These are phyloP conservation scores for Corythucha ciliata DNA, from an alignment of 2,888 invertebrate species.

Conservation along the genomic window DNA sequence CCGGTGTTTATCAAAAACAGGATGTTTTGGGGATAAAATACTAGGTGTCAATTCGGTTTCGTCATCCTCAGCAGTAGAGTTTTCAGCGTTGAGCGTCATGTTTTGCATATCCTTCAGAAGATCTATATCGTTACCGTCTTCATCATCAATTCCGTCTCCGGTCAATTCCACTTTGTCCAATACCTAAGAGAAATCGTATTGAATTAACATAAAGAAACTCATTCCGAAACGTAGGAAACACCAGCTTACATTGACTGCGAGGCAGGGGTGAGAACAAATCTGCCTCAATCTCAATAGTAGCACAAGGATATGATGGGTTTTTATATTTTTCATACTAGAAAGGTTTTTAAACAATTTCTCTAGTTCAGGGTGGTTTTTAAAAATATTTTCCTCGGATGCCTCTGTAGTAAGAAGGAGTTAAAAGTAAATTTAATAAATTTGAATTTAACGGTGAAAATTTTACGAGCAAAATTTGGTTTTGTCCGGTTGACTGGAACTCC, in stretches of 20 bases:
- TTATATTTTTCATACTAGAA: slow-evolving; percentile 41
- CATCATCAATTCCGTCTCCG: slow-evolving; percentile 42
- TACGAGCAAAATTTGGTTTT: background rate
- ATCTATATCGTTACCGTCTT: slow-evolving; percentile 47
- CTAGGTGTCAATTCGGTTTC: slow-evolving; percentile 44
- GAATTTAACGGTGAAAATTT: background rate
- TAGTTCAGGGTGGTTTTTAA: slow-evolving; percentile 48
- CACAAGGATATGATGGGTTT: slow-evolving; percentile 60
- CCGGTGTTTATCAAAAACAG: slow-evolving; percentile 53
- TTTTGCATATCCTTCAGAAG: slow-evolving; percentile 55
- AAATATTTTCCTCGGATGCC: slow-evolving; percentile 14
- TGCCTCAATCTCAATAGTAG: slow-evolving; percentile 76
- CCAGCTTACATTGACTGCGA: slow-evolving; percentile 40
- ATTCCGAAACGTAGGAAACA: background rate
- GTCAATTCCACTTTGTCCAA: slow-evolving; percentile 43
- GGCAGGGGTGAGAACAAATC: slow-evolving; percentile 77
- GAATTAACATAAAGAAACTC: background rate
- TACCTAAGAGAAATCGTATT: slow-evolving; percentile 42
- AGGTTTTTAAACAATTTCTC: slow-evolving; percentile 48
- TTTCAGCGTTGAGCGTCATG: slow-evolving; percentile 44
- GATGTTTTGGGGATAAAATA: slow-evolving; percentile 47
- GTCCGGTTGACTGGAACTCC: slow-evolving; percentile 10
- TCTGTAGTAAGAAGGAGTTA: background rate
- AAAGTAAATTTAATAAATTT: background rate
- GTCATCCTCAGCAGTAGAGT: slow-evolving; percentile 38